Evolutionary conservation across 2,113 vertebrate genomes (phyloP), one percentile per base, ranked within the genome.

Genomic region (Pygathrix nemaeus): DNA sequence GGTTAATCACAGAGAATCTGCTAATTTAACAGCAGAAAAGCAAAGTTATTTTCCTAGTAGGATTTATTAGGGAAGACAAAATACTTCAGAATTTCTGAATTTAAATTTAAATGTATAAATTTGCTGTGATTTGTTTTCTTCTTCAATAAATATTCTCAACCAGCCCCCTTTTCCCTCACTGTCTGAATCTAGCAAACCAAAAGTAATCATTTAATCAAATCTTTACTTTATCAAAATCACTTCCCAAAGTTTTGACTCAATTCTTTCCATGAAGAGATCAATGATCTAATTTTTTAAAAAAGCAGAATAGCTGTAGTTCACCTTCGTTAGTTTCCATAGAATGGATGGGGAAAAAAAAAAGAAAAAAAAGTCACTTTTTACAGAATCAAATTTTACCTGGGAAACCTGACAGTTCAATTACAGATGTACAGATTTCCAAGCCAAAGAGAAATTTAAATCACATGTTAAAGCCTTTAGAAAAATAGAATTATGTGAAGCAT

Each of bases 381-480:
- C 16, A 89, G 50, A 85, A 75, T 79, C 18, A 32, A 68, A 83
- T n/a, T 96, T 92, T 76, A 45, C 66, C 66, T 48, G 59, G 20
- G 32, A 93, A 57, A 96, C 38, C 10, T 94, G 59, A 89, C 59
- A 94, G 13, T 55, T 93, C 66, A 90, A 88, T 93, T 90, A 73
- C 23, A 94, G 72, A 83, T 88, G 27, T 57, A 87, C 43, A 82
- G 88, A 94, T 88, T 94, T 93, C 73, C 23, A 70, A 73, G 10
- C 21, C 57, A 93, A 88, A 92, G 72, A 21, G 27, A 95, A 93
- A 96, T 92, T 96, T 72, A 95, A 76, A 78, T 96, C 18, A 76
- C 38, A 88, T 25, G 8, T 91, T 78, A 97, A 78, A 93, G 38
- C 3, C 38, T 93, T 97, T 92, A 72, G 75, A 89, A 97, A 95